Conservation (phyloP, 1,140 invertebrate genomes). For the Drosophila pandora region DNA sequence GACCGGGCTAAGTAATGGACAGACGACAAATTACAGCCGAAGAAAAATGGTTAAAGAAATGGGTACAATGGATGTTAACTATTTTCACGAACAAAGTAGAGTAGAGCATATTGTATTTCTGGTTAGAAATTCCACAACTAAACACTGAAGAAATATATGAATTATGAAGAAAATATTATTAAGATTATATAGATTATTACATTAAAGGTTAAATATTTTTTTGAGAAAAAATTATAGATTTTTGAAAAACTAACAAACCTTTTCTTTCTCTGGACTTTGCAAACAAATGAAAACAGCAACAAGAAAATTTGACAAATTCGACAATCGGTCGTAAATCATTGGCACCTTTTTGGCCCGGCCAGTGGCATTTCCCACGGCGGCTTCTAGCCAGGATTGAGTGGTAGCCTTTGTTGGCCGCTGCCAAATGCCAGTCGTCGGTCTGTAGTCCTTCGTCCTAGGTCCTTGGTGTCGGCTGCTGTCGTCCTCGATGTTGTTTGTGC, state of each 20-base stretch:
- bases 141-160: background rate
- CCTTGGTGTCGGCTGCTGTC: constrained; percentile 8
- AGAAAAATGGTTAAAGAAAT: background rate
- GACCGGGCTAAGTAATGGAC: constrained; percentile 60
- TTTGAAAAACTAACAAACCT: background rate
- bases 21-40: constrained; percentile 32
- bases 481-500: constrained; percentile 3
- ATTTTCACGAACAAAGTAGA: background rate
- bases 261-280: background rate
- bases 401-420: constrained; percentile 35
- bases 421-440: constrained; percentile 42
- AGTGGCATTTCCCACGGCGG: constrained; percentile 27
- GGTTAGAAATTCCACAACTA: background rate
- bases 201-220: too few species aligned
- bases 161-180: too few species aligned
- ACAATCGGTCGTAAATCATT: constrained; percentile 75
- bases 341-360: constrained; percentile 30
- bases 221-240: background rate
- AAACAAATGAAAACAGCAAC: constrained; percentile 34
- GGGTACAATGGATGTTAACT: background rate
- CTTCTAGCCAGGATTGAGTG: constrained; percentile 33
- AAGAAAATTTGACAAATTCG: constrained; percentile 74
- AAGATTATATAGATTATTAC: too few species aligned
- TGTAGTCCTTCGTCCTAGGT: background rate
- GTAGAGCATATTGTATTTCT: background rate